phyloP scores from a whole-genome alignment of 1,140 invertebrate genomes.

The Drepana arcuata region DNA sequence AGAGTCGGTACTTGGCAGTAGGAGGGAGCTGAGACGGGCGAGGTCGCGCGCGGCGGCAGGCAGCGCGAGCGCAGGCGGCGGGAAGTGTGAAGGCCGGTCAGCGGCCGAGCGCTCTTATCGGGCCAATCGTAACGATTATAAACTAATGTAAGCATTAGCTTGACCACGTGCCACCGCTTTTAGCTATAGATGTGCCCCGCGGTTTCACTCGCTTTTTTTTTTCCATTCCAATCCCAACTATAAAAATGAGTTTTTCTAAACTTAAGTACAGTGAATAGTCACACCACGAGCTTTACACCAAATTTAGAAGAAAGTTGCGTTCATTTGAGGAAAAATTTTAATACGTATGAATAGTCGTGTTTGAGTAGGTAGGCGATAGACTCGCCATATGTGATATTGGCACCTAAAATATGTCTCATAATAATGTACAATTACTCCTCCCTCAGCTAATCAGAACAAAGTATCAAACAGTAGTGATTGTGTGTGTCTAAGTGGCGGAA shows the following conservation, averaged over 20 bases:
- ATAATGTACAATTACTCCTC: no score
- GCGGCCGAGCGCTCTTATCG: slow-evolving; percentile 58
- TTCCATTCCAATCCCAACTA: neutral
- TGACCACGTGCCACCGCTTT: slow-evolving; percentile 38
- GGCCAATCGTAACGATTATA: slow-evolving; percentile 45
- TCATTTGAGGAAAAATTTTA: neutral
- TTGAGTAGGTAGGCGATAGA: neutral
- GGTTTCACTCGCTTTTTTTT: neutral
- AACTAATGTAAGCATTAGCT: slow-evolving; percentile 33
- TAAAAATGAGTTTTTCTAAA: no score
- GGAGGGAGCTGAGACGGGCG: no score
- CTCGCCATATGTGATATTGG: neutral
- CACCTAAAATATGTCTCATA: neutral
- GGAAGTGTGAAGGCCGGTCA: slow-evolving; percentile 63
- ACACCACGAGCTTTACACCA: neutral
- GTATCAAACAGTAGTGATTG: no score
- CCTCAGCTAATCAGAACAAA: no score
- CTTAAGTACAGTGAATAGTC: no score
- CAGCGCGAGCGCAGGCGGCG: slow-evolving; percentile 30
- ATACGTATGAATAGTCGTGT: neutral
- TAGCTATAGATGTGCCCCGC: no score
- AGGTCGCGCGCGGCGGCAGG: slow-evolving; percentile 29
- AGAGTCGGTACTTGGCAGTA: no score
- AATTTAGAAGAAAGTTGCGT: neutral
- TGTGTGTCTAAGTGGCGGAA: no score